Conservation (phyloP, 2,797 vertebrate genomes). For the Molothrus ater region DNA sequence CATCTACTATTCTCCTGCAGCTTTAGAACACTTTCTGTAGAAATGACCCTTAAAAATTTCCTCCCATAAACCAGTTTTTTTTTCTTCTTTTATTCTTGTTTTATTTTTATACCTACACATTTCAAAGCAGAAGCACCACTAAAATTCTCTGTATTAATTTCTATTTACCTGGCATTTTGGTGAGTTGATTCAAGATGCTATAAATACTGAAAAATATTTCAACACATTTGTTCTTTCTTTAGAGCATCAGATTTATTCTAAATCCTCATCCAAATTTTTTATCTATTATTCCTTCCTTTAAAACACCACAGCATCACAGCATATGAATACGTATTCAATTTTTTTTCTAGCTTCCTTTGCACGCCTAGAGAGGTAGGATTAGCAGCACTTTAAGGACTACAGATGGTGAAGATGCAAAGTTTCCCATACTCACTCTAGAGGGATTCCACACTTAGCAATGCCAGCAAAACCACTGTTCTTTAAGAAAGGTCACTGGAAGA, state of each 20-base stretch:
- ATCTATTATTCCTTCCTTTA: neutral
- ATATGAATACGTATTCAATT: neutral
- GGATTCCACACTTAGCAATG: neutral
- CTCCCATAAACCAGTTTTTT: neutral
- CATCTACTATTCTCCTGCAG: neutral
- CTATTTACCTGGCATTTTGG: neutral
- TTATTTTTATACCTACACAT: neutral
- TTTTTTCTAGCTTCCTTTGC: neutral
- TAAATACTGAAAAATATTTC: neutral
- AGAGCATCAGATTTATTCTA: neutral
- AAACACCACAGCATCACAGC: neutral
- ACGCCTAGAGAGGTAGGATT: neutral
- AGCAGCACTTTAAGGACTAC: neutral
- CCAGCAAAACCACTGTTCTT: conserved; percentile 24
- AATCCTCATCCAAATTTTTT: neutral
- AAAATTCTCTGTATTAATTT: neutral
- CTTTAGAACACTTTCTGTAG: neutral
- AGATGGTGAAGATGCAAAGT: neutral
- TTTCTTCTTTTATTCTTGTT: neutral
- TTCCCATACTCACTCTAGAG: neutral
- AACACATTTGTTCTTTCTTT: neutral
- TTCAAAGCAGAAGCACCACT: neutral
- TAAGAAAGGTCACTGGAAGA: conserved; percentile 59
- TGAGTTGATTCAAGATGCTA: neutral
- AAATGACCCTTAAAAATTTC: neutral